A percentile compares a stretch with the other conserved stretches of the same genome.
Evolutionary conservation across 2,113 vertebrate genomes (phyloP).

Genomic region (Ophthalmolycus amberensis): DNA sequence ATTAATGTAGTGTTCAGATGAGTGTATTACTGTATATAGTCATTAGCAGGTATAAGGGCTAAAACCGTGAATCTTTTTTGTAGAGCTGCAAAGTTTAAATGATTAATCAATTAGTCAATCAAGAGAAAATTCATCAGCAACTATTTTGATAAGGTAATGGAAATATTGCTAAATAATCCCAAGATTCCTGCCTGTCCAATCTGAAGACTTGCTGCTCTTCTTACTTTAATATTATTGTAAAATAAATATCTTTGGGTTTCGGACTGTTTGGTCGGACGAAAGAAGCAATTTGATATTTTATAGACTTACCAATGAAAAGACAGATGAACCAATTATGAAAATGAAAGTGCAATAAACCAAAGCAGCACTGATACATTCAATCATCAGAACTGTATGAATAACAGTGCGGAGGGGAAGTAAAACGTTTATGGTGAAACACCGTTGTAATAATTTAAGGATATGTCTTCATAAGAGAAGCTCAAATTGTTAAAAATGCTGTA

Average conservation of each 20-base stretch:
- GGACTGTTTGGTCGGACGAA: neutral
- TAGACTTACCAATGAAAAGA: neutral
- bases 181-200: neutral
- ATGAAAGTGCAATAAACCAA: neutral
- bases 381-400: neutral
- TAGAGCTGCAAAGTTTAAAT: neutral
- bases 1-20: neutral
- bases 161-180: neutral
- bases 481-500: neutral
- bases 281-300: neutral
- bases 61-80: neutral
- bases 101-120: neutral
- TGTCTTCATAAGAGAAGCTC: neutral
- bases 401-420: too few relatives aligned
- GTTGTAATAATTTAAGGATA: neutral
- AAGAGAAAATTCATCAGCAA: neutral
- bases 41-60: neutral
- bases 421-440: neutral
- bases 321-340: neutral
- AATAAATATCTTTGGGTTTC: neutral
- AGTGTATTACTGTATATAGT: neutral
- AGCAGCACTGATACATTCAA: neutral
- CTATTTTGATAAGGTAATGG: neutral
- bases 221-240: neutral
- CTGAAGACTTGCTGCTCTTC: neutral